Base-by-base conservation (phyloP, 2,797 vertebrate species). In the Takifugu ocellatus region DNA sequence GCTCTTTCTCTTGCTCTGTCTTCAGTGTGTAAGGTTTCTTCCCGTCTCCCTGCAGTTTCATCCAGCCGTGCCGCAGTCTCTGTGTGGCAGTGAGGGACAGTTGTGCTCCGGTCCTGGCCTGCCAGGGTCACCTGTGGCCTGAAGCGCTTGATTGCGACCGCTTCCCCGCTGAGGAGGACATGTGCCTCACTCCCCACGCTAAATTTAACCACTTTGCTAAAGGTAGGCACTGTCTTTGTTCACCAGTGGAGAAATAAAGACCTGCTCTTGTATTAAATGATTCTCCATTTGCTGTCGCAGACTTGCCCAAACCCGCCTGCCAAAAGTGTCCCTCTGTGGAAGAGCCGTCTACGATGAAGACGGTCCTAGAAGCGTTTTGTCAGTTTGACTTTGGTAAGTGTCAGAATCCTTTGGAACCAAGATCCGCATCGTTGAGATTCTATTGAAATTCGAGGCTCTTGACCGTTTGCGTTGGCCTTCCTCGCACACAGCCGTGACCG, bases 11-110 rank as follows among this genome's bases (percentile, higher is more conserved):
- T 21, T 17, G 6, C 5, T 21, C 9, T 2, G 10, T 1, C 2
- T 27, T 68, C 45, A 48, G 5, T 45, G 10, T 70, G 5, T 75
- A 56, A 74, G 53, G 45, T 48, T 56, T 52, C 51, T 0, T 51
- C 29, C 11, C 5, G 2, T 39, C 11, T 39, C 36, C 24, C 48
- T 25, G 7, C 75, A 85, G 94, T 63, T 96, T 96, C 44, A 93
- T 95, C 78, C 94, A 92, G 74, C 94, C 94, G 0, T 96, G 94
- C 9, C 91, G 86, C n/a, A 96, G 93, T 11, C 85, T 97, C 82
- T 96, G 94, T 46, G 56, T 77, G 59, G 90, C 92, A 0, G 93
- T 97, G 44, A 90, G 84, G 58, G 90, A 92, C 59, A 93, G 93
- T 75, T 96, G 94, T 1, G 90, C 92, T 25, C 92, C 93, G 0